A percentile compares a stretch with the other conserved stretches of the same genome.
Evolutionary conservation across 2,113 vertebrate species (phyloP).

Genomic region (Melanocharis versteri): DNA sequence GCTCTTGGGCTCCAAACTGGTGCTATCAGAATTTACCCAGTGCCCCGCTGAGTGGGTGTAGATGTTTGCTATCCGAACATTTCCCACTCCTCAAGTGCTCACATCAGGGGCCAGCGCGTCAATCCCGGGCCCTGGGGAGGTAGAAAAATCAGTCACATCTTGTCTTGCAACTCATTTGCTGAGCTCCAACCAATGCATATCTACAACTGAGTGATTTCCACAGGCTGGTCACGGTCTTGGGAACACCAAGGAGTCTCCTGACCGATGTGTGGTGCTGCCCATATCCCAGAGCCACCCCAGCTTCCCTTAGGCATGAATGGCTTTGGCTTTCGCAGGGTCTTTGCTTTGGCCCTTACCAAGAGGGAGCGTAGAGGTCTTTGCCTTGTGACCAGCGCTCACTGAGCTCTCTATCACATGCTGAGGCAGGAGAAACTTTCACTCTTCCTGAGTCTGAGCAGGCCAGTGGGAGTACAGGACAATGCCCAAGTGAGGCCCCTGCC

Average conservation of each 20-base stretch:
- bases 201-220: neutral
- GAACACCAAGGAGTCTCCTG: neutral
- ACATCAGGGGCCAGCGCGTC: conserved; percentile 85
- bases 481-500: neutral
- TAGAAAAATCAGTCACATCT: neutral
- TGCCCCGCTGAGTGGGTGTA: conserved; percentile 82
- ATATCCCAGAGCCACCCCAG: neutral
- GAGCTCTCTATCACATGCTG: neutral
- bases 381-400: neutral
- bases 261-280: neutral
- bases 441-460: too few relatives aligned
- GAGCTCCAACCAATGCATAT: neutral
- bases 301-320: neutral
- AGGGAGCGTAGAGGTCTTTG: neutral
- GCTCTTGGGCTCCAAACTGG: neutral
- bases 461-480: neutral
- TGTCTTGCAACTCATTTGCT: neutral
- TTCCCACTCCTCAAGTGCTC: conserved; percentile 81
- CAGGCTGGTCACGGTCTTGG: neutral
- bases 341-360: neutral
- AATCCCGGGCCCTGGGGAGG: conserved; percentile 78
- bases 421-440: neutral
- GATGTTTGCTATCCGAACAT: conserved; percentile 88
- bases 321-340: neutral
- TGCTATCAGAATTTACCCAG: conserved; percentile 16